Evolutionary conservation across 2,888 invertebrate genomes (phyloP).

Genomic region (Endotricha flammealis): DNA sequence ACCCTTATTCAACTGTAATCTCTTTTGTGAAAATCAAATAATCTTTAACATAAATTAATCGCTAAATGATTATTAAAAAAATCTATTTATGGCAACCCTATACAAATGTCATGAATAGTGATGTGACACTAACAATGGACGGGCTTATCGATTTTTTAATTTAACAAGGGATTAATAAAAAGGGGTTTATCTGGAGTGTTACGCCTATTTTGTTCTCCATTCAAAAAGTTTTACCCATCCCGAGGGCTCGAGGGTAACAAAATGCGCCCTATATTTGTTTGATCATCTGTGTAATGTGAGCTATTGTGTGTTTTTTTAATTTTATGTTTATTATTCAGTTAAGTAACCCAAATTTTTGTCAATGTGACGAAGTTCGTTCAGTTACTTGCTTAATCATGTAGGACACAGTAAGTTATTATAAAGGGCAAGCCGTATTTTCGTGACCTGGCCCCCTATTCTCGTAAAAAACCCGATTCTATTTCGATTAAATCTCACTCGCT

Average conservation of each 20-base stretch:
- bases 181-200: conserved; percentile 23
- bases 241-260: conserved; percentile 2
- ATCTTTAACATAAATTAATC: too few species aligned
- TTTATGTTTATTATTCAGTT: too few species aligned
- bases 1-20: too few species aligned
- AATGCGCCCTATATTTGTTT: conserved; percentile 1
- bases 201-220: conserved; percentile 28
- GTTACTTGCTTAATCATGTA: too few species aligned
- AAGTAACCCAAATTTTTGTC: too few species aligned
- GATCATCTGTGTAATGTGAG: background rate
- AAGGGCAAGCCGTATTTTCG: too few species aligned
- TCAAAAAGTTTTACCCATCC: conserved; percentile 20
- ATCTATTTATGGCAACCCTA: conserved; percentile 1
- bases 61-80: conserved; percentile 12
- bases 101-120: conserved; percentile 19
- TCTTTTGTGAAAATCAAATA: background rate
- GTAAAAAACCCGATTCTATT: too few species aligned
- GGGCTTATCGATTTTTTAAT: conserved; percentile 31
- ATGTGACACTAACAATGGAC: conserved; percentile 3
- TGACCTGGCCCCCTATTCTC: too few species aligned
- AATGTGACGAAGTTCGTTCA: too few species aligned
- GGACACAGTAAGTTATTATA: too few species aligned
- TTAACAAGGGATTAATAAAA: conserved; percentile 33
- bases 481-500: too few species aligned
- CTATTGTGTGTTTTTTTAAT: background rate